Evolutionary conservation across 2,797 vertebrate genomes (phyloP), one percentile per base, ranked within the genome.

Genomic region (Coregonus ussuriensis): DNA sequence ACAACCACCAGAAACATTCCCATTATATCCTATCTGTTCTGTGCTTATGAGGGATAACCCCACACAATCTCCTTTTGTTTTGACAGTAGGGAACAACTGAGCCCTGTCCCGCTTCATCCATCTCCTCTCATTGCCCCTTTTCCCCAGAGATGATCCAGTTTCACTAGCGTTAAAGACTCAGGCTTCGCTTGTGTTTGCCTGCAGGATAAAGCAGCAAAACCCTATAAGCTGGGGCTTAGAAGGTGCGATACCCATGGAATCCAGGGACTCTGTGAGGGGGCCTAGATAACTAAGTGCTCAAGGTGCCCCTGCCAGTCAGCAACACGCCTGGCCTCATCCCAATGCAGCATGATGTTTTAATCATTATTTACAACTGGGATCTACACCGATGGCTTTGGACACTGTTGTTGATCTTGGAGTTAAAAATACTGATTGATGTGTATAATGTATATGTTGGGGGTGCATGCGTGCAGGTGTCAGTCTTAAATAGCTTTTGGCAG

Each of bases 171-270:
- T 41, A 37, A 41, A n/a, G 16, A 37, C 33, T 69, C 67, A 16
- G 67, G 35, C 67, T 41, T 69, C 35, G 3, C 35, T 35, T 69
- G 16, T 52, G 71, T 72, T 72, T 53, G 71, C 52, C 25, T 15
- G 52, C 25, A n/a, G 71, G 29, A 56, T 77, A 54, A 80, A 77
- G 52, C 66, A 70, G 71, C 63, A 74, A 76, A 54, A 51, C 59
- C 69, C 63, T 63, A 62, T 68, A 67, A 78, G 76, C 74, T 56
- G 21, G 72, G 62, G 59, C 62, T 71, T 83, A 69, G 9, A 72
- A 73, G 67, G 71, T 79, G 68, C 33, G 47, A 52, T 29, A 16
- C 51, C 69, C 33, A 4, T 21, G 62, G 78, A 59, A 72, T 80
- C 69, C 31, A 25, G 72, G 65, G 75, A 41, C 16, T 56, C n/a